Evolutionary conservation across 2,113 vertebrate genomes (phyloP).

Genomic region (Rattus rattus): DNA sequence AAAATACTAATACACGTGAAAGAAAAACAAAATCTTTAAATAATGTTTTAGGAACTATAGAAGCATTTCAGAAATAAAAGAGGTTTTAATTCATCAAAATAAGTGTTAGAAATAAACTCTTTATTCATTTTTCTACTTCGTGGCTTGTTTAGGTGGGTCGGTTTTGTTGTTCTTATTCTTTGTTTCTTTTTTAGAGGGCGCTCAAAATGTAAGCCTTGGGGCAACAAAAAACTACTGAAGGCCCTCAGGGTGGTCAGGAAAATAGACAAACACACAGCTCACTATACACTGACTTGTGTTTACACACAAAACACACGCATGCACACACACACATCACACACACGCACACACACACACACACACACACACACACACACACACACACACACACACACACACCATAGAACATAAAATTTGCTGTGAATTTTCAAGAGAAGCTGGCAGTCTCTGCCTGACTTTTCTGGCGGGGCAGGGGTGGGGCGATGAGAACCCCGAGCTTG

Average conservation of each 20-base stretch:
- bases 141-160: neutral
- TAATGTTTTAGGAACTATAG: neutral
- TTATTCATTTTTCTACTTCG: constrained; percentile 4
- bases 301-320: neutral
- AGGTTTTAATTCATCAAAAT: neutral
- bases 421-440: constrained; percentile 46
- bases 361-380: neutral
- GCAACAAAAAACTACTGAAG: neutral
- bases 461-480: neutral
- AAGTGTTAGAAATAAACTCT: neutral
- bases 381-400: neutral
- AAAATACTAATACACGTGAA: neutral
- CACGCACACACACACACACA: neutral
- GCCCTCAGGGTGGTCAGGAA: neutral
- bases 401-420: neutral
- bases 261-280: neutral
- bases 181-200: neutral
- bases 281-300: neutral
- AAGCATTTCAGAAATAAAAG: constrained; percentile 14
- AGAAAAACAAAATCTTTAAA: neutral
- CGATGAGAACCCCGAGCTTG: neutral
- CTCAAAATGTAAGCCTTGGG: neutral
- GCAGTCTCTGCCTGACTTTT: neutral
- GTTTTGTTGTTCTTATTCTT: neutral
- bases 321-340: neutral